phyloP scores from a whole-genome alignment of 2,113 vertebrate genomes.

The Ammodytes dubius region DNA sequence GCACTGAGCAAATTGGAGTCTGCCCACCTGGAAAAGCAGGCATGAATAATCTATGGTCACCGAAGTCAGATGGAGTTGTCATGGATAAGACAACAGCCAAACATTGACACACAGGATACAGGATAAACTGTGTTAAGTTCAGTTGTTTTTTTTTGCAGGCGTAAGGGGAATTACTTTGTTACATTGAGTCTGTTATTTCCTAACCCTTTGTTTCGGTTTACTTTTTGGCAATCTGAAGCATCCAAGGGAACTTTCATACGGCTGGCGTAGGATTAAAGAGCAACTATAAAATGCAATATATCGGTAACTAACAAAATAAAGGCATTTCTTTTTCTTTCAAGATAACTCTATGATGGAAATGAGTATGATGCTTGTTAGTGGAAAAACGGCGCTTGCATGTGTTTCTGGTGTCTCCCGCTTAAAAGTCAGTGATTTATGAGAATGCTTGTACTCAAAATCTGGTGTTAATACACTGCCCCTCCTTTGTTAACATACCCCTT shows the following conservation, averaged over 20 bases:
- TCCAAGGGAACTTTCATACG: neutral
- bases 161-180: neutral
- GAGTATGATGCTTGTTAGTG: neutral
- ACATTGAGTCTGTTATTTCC: neutral
- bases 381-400: neutral
- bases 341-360: neutral
- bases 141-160: conserved; percentile 15
- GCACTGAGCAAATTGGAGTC: conserved; percentile 57
- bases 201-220: neutral
- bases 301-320: neutral
- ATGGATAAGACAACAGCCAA: conserved; percentile 48
- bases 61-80: conserved; percentile 56
- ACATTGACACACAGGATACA: conserved; percentile 25
- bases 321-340: neutral
- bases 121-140: conserved; percentile 10
- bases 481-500: too few relatives aligned
- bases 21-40: conserved; percentile 70
- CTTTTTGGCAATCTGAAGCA: neutral
- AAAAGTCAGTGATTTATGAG: too few relatives aligned
- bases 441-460: too few relatives aligned
- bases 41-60: conserved; percentile 71
- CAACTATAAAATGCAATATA: neutral
- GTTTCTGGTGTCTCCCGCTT: neutral
- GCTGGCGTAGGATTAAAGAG: neutral
- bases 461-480: too few relatives aligned